Base-by-base conservation (phyloP, 1,140 invertebrate genomes). In the Plodia interpunctella region DNA sequence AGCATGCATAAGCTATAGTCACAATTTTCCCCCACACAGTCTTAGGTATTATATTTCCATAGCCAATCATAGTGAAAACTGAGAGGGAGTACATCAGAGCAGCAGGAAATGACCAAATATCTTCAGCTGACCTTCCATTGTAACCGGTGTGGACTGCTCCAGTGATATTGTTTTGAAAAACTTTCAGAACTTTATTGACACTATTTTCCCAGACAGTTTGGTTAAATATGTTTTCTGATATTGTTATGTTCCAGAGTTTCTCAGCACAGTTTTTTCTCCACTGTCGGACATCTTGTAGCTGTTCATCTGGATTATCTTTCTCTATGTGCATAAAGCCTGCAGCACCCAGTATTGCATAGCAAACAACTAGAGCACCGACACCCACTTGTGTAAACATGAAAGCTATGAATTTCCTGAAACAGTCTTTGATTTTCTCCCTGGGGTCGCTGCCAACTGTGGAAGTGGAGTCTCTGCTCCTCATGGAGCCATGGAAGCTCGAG, bases 341-440 rank as follows among this genome's bases (percentile, higher is more conserved):
- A 0, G 98, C 98, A 0, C 98, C 98, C 9, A 99, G 92, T 51
- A 99, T 95, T 1, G 98, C 96, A 81, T 99, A 99, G 49, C 96
- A 94, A 0, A 99, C 97, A 13, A 99, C 97, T 4, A 99, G 90
- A 0, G 95, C 97, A 49, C 97, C 98, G 5, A 99, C 95, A 52
- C 98, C 98, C 51, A 99, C 97, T 91, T 97, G 95, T 1, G 96
- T 97, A 87, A 95, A 97, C 96, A 97, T 97, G 70, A 97, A 97
- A 0, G 96, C 95, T 28, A 96, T 93, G 62, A 97, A 91, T 78
- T 97, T 96, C 20, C 96, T 90, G 66, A 95, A 95, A 74, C 95
- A 97, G 66, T 96, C 94, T 77, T 96, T 96, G 18, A 95, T 90
- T 74, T 93, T 94, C 72, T 95, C 94, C 4, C 93, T 86, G 0